Conservation (phyloP, 92 coral and sea anemone genomes). For the Phenganax marumi region DNA sequence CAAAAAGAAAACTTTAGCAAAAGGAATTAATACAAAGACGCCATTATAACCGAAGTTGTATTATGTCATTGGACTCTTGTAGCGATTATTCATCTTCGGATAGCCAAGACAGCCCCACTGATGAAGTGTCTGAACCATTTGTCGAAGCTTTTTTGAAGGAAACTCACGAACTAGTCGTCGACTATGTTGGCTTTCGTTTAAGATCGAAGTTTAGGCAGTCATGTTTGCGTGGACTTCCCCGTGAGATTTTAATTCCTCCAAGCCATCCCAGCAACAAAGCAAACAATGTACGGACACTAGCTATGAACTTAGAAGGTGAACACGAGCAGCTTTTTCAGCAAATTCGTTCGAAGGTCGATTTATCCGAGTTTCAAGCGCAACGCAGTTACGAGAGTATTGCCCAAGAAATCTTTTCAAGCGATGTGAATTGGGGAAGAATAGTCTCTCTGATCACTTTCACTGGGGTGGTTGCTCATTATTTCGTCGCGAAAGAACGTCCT, state of each 20-base stretch:
- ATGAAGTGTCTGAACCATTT: not conserved
- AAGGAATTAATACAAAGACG: constrained; percentile 9
- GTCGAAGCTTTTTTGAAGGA: not conserved
- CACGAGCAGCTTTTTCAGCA: constrained; percentile 96
- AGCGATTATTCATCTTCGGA: constrained; percentile 44
- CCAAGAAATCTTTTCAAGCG: constrained; percentile 88
- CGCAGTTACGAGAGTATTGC: constrained; percentile 84
- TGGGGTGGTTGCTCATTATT: constrained; percentile 95
- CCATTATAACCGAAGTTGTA: constrained; percentile 18
- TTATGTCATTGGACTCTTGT: constrained; percentile 35
- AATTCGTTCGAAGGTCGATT: constrained; percentile 81
- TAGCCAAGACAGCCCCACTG: constrained; percentile 46
- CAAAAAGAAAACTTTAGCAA: not conserved
- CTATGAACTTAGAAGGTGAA: constrained; percentile 92
- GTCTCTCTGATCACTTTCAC: constrained; percentile 94
- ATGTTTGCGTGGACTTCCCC: constrained; percentile 81
- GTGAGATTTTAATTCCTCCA: constrained; percentile 87
- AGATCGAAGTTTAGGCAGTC: constrained; percentile 90
- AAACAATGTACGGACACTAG: constrained; percentile 73
- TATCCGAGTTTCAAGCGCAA: constrained; percentile 76
- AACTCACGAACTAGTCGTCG: constrained; percentile 35
- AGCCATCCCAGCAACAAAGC: constrained; percentile 64
- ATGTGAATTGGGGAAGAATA: constrained; percentile 94
- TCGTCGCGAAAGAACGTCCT: constrained; percentile 85
- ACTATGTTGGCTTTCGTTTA: constrained; percentile 87